These are phyloP conservation scores for Meriones unguiculatus DNA, from an alignment of 2,113 vertebrate genomes.

Conservation along the genomic window DNA sequence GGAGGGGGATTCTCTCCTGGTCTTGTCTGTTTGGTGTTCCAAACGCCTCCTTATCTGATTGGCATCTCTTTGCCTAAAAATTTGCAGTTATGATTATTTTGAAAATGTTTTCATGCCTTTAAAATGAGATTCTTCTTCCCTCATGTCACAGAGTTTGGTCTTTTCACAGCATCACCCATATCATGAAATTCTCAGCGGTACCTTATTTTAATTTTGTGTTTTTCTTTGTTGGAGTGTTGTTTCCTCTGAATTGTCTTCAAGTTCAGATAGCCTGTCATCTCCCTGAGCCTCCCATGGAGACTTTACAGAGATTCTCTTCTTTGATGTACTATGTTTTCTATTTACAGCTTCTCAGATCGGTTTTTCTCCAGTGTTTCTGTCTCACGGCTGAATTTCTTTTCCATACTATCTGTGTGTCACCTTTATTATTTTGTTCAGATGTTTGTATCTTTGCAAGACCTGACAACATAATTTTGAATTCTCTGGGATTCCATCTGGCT, in stretches of 20 bases:
- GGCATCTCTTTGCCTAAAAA: not conserved
- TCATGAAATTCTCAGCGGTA: not conserved
- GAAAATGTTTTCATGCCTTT: not conserved
- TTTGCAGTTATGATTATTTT: not conserved
- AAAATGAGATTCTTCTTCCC: not conserved
- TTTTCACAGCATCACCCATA: not conserved
- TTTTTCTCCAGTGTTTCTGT: not conserved
- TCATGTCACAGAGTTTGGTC: not conserved
- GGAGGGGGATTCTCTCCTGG: not conserved
- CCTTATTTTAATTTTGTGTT: not conserved
- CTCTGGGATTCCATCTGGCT: not conserved
- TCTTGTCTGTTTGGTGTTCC: not conserved
- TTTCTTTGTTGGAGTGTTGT: no score
- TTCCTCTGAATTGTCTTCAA: not conserved
- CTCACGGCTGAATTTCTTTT: not conserved
- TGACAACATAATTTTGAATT: not conserved
- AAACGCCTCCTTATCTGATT: not conserved
- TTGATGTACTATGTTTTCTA: not conserved
- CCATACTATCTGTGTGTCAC: not conserved
- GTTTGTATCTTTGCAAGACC: not conserved
- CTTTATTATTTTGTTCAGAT: not conserved
- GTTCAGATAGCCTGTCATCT: not conserved
- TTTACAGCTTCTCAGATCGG: not conserved
- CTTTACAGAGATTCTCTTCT: not conserved
- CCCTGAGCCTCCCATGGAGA: no score